Evolutionary conservation across 1,140 invertebrate species (phyloP).

Genomic region (Oryzaephilus surinamensis): DNA sequence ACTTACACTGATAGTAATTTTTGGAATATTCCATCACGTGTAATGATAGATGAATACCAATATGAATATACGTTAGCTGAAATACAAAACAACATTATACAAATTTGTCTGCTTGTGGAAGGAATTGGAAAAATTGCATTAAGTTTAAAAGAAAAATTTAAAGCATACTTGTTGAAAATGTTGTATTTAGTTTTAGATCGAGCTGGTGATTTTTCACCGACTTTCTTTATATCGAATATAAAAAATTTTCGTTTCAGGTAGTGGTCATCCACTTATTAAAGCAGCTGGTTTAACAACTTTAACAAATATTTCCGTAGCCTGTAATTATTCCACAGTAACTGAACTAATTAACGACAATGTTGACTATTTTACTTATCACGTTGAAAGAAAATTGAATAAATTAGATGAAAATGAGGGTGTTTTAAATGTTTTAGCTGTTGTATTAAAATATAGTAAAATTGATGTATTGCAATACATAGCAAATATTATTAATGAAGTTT

Average conservation of each 20-base stretch:
- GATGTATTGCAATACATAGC: too few species aligned
- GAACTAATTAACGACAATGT: slow-evolving; percentile 48
- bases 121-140: slow-evolving; percentile 49
- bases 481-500: slow-evolving; percentile 44
- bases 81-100: slow-evolving; percentile 48
- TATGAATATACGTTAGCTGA: slow-evolving; percentile 33
- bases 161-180: slow-evolving; percentile 47
- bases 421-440: slow-evolving; percentile 47
- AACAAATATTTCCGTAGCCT: slow-evolving; percentile 40
- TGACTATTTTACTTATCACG: slow-evolving; percentile 56
- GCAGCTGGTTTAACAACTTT: slow-evolving; percentile 44
- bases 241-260: slow-evolving; percentile 38
- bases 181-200: slow-evolving; percentile 56
- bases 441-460: slow-evolving; percentile 55
- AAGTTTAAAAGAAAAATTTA: slow-evolving; percentile 38
- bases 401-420: slow-evolving; percentile 41
- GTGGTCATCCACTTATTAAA: slow-evolving; percentile 43
- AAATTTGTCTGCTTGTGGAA: slow-evolving; percentile 50
- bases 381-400: slow-evolving; percentile 48
- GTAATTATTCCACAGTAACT: slow-evolving; percentile 38
- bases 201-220: slow-evolving; percentile 44
- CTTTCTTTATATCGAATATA: too few species aligned
- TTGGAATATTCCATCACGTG: slow-evolving; percentile 47
- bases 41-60: slow-evolving; percentile 18
- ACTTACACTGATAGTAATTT: slow-evolving; percentile 43